Percentiles rank a stretch among this genome's conserved stretches.
Conservation (phyloP, 2,888 invertebrate species). For the Lochmaea crataegi region DNA sequence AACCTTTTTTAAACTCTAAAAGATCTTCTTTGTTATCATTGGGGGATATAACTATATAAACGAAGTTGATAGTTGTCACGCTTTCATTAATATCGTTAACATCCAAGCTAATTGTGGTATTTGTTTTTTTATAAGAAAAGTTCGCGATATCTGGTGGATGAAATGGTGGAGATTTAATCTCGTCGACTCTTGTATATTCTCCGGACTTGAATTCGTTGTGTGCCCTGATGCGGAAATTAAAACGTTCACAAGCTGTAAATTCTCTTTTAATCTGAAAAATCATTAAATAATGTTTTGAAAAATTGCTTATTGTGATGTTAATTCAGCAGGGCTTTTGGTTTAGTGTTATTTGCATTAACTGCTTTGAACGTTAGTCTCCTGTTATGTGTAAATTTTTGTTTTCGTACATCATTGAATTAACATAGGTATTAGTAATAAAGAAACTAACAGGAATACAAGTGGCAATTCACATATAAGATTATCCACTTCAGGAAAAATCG, state of each 20-base stretch:
- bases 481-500: no score
- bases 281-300: neutral
- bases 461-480: no score
- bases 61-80: neutral
- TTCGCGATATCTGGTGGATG: neutral
- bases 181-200: no score
- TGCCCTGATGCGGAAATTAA: neutral
- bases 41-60: slow-evolving; percentile 3
- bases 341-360: no score
- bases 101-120: slow-evolving; percentile 6
- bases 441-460: no score
- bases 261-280: neutral
- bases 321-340: no score
- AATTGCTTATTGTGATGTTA: neutral
- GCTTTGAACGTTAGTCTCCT: no score
- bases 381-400: no score
- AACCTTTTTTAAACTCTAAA: neutral
- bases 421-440: no score
- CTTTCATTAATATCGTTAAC: neutral
- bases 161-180: neutral
- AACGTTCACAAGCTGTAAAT: neutral
- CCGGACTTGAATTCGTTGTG: neutral
- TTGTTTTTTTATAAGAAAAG: neutral
- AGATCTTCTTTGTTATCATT: neutral
- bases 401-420: no score